These are phyloP conservation scores for Clivina fossor DNA, from an alignment of 2,888 invertebrate species.

Conservation along the genomic window DNA sequence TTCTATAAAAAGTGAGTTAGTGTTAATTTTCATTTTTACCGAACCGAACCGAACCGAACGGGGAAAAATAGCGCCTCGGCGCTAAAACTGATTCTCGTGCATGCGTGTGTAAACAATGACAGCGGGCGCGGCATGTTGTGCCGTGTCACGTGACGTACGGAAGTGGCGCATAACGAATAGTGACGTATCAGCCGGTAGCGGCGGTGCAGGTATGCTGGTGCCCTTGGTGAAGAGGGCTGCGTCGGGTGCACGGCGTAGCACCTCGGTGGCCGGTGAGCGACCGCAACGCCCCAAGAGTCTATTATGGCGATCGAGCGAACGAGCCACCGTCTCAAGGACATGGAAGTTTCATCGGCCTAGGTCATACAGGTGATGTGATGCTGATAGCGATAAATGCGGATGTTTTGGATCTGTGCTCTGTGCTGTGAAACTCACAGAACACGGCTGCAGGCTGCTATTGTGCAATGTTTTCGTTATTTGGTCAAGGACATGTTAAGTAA, in stretches of 20 bases:
- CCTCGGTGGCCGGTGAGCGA: not conserved
- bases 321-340: constrained; percentile 45
- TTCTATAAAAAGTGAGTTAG: no score
- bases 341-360: constrained; percentile 52
- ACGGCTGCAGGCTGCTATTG: no score
- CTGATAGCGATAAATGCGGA: no score
- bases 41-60: no score
- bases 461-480: no score
- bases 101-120: constrained; percentile 13
- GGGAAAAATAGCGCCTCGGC: not conserved
- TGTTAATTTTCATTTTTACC: no score
- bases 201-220: constrained; percentile 14
- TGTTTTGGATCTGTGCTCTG: no score
- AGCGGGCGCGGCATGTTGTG: constrained; percentile 27
- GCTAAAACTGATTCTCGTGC: not conserved
- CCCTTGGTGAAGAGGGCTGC: constrained; percentile 27
- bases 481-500: no score
- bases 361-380: constrained; percentile 48
- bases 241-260: not conserved
- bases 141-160: constrained; percentile 26
- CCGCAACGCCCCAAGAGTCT: constrained; percentile 19
- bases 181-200: not conserved
- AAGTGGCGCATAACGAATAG: constrained; percentile 11
- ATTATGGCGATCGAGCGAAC: constrained; percentile 25
- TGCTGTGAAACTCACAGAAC: no score